Evolutionary conservation across 2,888 invertebrate genomes (phyloP), one percentile per base, ranked within the genome.

Genomic region (Erebia epiphron): DNA sequence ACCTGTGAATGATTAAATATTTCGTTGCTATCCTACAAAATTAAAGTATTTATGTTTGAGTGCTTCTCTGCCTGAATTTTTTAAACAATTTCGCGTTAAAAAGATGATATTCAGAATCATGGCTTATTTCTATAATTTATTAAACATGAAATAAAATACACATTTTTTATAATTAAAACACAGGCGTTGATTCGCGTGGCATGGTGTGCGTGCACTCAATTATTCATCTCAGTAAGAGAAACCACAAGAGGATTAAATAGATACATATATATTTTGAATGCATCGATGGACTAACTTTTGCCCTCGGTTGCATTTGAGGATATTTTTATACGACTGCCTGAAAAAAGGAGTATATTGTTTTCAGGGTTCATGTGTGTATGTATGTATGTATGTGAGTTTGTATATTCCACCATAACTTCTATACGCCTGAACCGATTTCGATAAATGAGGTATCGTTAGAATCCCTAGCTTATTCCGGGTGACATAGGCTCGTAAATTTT

Each of bases 121-220:
- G 35, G 35, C 7, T 16, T 61, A 10, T 43, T 61, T 61, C 1
- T 60, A 35, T 43, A 61, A 16, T 61, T 18, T 18, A 43, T 43
- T 18, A 61, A 54, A 18, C 16, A 54, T 54, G n/a, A 1, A 1
- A 16, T 16, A 18, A 46, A 60, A 41, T 35, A 60, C 3, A 41
- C 21, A 35, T 35, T 41, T 61, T 43, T 18, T 13, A 16, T 43
- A 61, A 18, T 61, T 61, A 61, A 61, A 43, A 61, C 43, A 16
- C 35, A 16, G 16, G 18, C 18, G 35, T 7, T 35, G 7, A 35
- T 11, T 16, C 41, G 43, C 43, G 26, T 26, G 26, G 16, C 60
- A 43, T 3, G 46, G 43, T 61, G 43, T 46, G 43, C 61, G 61
- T 61, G 61, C 11, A 46, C 43, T 61, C 43, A 43, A 61, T 60